A percentile compares a stretch with the other conserved stretches of the same genome.
phyloP scores from a whole-genome alignment of 2,113 vertebrate species.

The Pampusana beccarii region DNA sequence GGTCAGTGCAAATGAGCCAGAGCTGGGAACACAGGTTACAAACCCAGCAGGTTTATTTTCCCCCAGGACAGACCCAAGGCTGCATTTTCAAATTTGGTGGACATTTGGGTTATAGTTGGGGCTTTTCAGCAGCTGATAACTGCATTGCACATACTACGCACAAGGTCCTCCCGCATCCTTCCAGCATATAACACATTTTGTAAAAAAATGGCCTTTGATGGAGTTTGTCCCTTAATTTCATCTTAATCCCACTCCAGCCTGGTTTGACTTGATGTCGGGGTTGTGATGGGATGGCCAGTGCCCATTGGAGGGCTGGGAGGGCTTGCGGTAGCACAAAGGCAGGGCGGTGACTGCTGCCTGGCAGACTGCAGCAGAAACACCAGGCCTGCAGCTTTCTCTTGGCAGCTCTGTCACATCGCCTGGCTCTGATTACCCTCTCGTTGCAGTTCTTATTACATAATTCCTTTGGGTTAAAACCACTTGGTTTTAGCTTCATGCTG shows the following conservation, averaged over 20 bases:
- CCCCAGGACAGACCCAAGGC: neutral
- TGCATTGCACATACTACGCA: accelerated
- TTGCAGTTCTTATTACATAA: neutral
- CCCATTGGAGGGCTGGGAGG: accelerated
- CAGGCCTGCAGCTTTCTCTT: neutral
- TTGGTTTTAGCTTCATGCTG: neutral
- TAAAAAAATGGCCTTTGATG: neutral
- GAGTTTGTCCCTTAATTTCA: neutral
- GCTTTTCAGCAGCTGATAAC: neutral
- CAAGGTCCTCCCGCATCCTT: neutral
- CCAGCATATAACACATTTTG: neutral
- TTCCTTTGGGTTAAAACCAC: neutral
- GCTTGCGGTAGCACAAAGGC: neutral
- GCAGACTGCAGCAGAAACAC: neutral
- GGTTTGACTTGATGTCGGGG: accelerated
- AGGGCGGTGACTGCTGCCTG: accelerated
- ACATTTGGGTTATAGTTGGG: neutral
- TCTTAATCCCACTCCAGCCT: neutral
- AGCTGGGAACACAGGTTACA: neutral
- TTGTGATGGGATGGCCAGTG: neutral
- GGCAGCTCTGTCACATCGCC: neutral
- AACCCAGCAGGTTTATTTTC: neutral
- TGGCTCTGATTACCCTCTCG: neutral
- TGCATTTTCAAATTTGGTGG: neutral
- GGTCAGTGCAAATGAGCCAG: neutral